A percentile compares a stretch with the other conserved stretches of the same genome.
Conservation (phyloP, 2,888 invertebrate species). For the Luperina testacea region DNA sequence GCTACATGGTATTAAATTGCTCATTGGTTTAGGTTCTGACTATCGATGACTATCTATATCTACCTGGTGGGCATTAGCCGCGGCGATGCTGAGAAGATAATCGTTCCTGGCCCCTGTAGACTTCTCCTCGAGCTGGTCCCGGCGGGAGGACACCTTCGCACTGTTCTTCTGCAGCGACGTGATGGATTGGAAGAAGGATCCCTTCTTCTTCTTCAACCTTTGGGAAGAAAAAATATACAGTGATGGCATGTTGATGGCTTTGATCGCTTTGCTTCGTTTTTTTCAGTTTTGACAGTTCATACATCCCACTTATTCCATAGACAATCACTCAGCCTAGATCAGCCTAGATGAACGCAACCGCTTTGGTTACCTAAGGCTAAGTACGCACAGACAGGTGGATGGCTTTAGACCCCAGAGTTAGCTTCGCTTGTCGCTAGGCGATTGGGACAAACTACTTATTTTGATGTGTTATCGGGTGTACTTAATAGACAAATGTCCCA, state of each 20-base stretch:
- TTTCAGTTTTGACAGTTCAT: background rate
- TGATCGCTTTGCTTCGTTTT: background rate
- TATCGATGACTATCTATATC: constrained; percentile 10
- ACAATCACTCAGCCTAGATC: background rate
- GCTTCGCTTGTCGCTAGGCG: too few species aligned
- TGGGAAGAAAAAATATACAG: constrained; percentile 61
- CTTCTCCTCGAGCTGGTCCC: constrained; percentile 97
- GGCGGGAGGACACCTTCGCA: constrained; percentile 97
- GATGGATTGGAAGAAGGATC: constrained; percentile 98
- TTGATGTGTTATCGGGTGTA: background rate
- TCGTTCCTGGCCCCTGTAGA: constrained; percentile 98
- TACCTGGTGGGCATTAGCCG: constrained; percentile 97
- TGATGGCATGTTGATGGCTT: background rate
- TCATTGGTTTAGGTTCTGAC: background rate
- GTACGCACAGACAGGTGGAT: background rate
- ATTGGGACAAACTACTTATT: background rate
- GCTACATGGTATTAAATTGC: background rate
- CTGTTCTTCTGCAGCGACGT: constrained; percentile 99
- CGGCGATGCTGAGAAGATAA: constrained; percentile 96
- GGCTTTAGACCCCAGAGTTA: background rate
- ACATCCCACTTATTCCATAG: background rate
- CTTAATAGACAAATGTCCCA: background rate
- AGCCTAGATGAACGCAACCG: background rate
- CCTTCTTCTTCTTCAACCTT: constrained; percentile 98
- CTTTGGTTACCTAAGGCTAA: background rate